These are phyloP conservation scores for Chiloscyllium plagiosum DNA, from an alignment of 2,113 vertebrate genomes.

Conservation along the genomic window DNA sequence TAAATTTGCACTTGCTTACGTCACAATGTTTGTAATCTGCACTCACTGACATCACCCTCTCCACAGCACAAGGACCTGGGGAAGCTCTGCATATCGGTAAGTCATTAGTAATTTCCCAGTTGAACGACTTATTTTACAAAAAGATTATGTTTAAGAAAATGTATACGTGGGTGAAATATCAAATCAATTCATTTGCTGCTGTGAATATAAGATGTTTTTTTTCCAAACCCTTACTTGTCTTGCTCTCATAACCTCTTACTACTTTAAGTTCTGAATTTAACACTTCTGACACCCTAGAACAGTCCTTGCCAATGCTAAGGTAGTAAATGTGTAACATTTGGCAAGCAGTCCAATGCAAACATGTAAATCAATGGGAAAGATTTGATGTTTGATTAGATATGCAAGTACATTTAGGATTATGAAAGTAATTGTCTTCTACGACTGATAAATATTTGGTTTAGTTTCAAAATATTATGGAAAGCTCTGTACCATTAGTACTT, in stretches of 20 bases:
- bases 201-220: neutral
- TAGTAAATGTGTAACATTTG: neutral
- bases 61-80: constrained; percentile 38
- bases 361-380: neutral
- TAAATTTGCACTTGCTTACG: constrained; percentile 32
- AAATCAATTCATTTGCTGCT: neutral
- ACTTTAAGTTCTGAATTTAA: neutral
- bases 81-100: constrained; percentile 37
- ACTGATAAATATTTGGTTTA: neutral
- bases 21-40: constrained; percentile 37
- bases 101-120: constrained; percentile 34
- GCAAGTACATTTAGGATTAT: neutral
- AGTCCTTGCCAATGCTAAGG: neutral
- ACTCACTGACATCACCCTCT: constrained; percentile 36
- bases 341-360: neutral
- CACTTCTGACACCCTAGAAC: neutral
- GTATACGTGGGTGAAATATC: neutral
- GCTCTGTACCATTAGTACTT: neutral
- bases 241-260: neutral
- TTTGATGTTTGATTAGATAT: neutral
- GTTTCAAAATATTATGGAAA: neutral
- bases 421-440: neutral
- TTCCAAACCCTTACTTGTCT: neutral
- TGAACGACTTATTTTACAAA: neutral
- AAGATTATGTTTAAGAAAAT: neutral